phyloP scores from a whole-genome alignment of 2,797 vertebrate genomes.

The Acridotheres tristis region DNA sequence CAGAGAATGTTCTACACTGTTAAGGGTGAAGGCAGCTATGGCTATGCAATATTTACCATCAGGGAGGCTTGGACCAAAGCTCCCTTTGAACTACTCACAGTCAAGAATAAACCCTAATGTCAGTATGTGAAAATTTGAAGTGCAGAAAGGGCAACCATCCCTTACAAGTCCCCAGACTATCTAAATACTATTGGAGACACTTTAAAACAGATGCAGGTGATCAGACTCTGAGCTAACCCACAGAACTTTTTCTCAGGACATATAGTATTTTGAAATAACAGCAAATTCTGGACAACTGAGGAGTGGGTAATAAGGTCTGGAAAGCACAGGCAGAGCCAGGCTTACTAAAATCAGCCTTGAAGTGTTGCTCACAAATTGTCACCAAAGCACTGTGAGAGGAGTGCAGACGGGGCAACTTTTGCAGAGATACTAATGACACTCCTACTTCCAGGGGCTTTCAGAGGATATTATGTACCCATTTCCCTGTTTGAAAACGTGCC shows the following conservation, averaged over 20 bases:
- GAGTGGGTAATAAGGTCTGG: neutral
- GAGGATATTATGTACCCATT: neutral
- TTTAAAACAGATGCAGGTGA: neutral
- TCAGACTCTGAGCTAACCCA: neutral
- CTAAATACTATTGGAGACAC: neutral
- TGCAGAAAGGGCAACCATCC: neutral
- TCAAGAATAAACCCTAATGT: neutral
- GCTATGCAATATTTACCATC: neutral
- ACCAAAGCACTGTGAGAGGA: neutral
- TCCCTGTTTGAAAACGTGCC: neutral
- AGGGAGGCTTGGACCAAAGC: neutral
- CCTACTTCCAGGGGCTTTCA: neutral
- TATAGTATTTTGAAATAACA: neutral
- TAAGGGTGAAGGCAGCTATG: neutral
- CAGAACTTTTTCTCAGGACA: neutral
- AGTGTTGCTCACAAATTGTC: slow-evolving; percentile 4
- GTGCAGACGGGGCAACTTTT: slow-evolving; percentile 13
- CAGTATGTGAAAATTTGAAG: neutral
- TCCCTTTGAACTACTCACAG: neutral
- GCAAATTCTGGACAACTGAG: neutral
- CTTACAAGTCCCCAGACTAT: neutral
- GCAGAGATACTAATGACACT: neutral
- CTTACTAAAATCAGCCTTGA: neutral
- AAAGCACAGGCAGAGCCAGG: neutral
- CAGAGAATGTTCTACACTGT: neutral